Conservation (phyloP, 2,113 vertebrate species). For the cattle (Bos taurus) region ARS-UCD2.0 NC_037354.1:2368501-2369000, state of each 20-base stretch:
- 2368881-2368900: not conserved
- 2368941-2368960: not conserved
- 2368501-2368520: not conserved
- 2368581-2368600: not conserved
- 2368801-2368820: not conserved
- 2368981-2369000: not conserved
- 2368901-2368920: not conserved
- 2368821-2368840: not conserved
- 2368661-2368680: not conserved
- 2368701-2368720: fast-evolving
- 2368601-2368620: not conserved
- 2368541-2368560: not conserved
- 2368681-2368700: not conserved
- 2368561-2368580: not conserved
- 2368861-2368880: not conserved
- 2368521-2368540: not conserved
- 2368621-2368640: fast-evolving
- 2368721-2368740: not conserved
- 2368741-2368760: not conserved
- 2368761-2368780: not conserved
- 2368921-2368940: not conserved
- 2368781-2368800: not conserved
- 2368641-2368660: not conserved
- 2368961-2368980: not conserved
- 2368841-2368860: not conserved